Conservation (phyloP, 2,113 vertebrate genomes). For the Leptobrachium leishanense region DNA sequence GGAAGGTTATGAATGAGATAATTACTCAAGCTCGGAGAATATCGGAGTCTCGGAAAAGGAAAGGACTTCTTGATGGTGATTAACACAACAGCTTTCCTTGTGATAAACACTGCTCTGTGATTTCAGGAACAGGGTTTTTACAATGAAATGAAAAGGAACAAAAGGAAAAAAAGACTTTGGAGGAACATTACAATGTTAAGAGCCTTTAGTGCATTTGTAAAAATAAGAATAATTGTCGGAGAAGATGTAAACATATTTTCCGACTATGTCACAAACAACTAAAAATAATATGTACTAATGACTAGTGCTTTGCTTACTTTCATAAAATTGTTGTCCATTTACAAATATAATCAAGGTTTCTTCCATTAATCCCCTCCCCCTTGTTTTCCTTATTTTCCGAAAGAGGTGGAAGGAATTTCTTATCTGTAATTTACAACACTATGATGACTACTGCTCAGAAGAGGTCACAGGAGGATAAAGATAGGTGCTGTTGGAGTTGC, state of each 20-base stretch:
- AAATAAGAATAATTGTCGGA: constrained; percentile 6
- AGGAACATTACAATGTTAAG: constrained; percentile 16
- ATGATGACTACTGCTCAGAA: too few species aligned
- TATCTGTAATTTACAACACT: too few species aligned
- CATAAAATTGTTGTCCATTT: too few species aligned
- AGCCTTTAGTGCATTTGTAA: background rate
- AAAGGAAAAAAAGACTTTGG: background rate
- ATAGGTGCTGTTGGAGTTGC: too few species aligned
- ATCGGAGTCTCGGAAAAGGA: constrained; percentile 54
- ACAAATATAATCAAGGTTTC: too few species aligned
- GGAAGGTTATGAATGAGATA: constrained; percentile 66
- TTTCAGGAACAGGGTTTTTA: constrained; percentile 21
- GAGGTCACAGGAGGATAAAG: too few species aligned
- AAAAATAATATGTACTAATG: too few species aligned
- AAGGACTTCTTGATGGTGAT: constrained; percentile 54
- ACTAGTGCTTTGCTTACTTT: too few species aligned
- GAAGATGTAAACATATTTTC: background rate
- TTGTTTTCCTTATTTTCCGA: too few species aligned
- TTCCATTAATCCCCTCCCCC: too few species aligned
- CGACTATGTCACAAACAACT: too few species aligned
- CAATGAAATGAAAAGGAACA: background rate
- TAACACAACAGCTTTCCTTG: constrained; percentile 49
- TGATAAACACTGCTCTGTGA: background rate
- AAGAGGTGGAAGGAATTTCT: too few species aligned
- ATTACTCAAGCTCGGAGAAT: constrained; percentile 58